A percentile compares a stretch with the other conserved stretches of the same genome.
These are phyloP conservation scores for Sialis fuliginosa DNA, from an alignment of 2,888 invertebrate genomes.

Conservation along the genomic window DNA sequence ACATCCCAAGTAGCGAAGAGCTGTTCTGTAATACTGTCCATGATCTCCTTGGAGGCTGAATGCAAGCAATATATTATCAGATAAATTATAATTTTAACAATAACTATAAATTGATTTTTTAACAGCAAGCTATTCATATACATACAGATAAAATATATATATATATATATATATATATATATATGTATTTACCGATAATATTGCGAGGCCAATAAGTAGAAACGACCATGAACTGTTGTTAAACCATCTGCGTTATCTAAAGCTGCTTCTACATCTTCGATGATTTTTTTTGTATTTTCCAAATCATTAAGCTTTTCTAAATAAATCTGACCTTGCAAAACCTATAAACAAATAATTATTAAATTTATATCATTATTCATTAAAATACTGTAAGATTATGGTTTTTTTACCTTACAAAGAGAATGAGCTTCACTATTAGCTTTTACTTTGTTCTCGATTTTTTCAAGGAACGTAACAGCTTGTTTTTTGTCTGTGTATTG, in stretches of 20 bases:
- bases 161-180: slow-evolving; percentile 9
- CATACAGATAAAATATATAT: too few species aligned
- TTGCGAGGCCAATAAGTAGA: slow-evolving; percentile 82
- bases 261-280: slow-evolving; percentile 69
- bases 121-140: background rate
- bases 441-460: slow-evolving; percentile 73
- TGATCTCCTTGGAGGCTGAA: slow-evolving; percentile 63
- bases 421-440: slow-evolving; percentile 72
- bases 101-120: too few species aligned
- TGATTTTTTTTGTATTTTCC: slow-evolving; percentile 63
- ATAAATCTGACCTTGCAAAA: slow-evolving; percentile 66
- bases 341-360: slow-evolving; percentile 24
- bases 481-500: slow-evolving; percentile 68
- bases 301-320: slow-evolving; percentile 62
- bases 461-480: slow-evolving; percentile 74
- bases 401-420: slow-evolving; percentile 50
- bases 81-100: background rate
- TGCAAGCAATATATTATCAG: background rate
- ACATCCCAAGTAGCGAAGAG: slow-evolving; percentile 56
- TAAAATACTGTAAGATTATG: background rate
- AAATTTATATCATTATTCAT: background rate
- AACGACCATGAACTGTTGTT: slow-evolving; percentile 83
- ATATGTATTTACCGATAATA: slow-evolving; percentile 49
- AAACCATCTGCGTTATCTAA: slow-evolving; percentile 84
- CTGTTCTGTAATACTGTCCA: slow-evolving; percentile 88